Evolutionary conservation across 2,113 vertebrate genomes (phyloP), one percentile per base, ranked within the genome.

Genomic region (Haliaeetus leucogaster): DNA sequence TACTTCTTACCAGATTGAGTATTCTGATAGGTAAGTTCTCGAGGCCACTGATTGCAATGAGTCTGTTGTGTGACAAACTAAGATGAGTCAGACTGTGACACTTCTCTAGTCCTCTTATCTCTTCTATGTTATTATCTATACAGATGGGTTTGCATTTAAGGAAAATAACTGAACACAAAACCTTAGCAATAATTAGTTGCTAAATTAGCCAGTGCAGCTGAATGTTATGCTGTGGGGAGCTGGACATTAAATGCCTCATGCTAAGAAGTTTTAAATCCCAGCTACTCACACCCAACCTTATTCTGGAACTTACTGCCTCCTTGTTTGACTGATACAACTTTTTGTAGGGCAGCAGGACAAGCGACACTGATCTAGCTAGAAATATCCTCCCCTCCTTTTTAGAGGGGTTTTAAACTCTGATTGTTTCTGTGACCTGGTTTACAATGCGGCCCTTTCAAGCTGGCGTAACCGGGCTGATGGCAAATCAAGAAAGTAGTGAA

Each of bases 21-120:
- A 97, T 73, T 95, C 82, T 98, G 93, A 99, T 97, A 13, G 99
- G 99, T 22, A 99, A 88, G 8, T 92, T 53, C 32, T 95, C 90
- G 86, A 99, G 96, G 50, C 98, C 98, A 3, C 45, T 61, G 86
- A 99, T 97, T 34, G 72, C 65, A 1, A 20, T 43, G 94, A 99
- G 98, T 89, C 83, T 98, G 98, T 99, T 99, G 93, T 98, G 95
- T 9, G 98, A 98, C 97, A 99, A 66, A 59, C 98, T 99, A 36
- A 99, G 98, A 42, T 99, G 95, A 47, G 59, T 97, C 58, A 99
- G 98, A 38, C 90, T 98, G 67, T 21, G 88, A 81, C 99, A 99
- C 3, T 97, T 89, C 91, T 99, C 97, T 43, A 99, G 97, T 15
- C 99, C 99, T 11, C 7, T 59, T 95, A 99, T 98, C 95, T 98